phyloP scores from a whole-genome alignment of 2,797 vertebrate species.

The Eulemur albifrons region DNA sequence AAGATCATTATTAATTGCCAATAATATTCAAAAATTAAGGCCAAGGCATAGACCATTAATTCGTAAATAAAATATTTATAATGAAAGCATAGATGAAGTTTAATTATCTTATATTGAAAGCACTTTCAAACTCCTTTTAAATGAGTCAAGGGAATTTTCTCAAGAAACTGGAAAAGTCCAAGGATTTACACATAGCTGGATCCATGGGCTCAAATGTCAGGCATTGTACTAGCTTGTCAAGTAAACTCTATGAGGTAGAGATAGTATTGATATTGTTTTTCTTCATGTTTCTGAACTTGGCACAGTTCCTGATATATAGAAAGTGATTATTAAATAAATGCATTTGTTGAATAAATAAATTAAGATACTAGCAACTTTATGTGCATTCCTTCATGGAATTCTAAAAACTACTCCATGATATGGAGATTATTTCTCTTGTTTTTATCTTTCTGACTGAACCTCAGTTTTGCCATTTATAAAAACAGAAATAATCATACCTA shows the following conservation, averaged over 20 bases:
- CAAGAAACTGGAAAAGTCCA: not conserved
- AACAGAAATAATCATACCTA: not conserved
- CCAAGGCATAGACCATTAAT: not conserved
- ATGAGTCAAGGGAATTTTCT: not conserved
- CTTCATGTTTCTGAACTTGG: not conserved
- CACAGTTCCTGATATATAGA: not conserved
- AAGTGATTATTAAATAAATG: not conserved
- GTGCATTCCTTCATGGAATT: not conserved
- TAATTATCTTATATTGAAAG: not conserved
- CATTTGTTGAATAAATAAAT: conserved; percentile 1
- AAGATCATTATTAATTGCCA: not conserved
- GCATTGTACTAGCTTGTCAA: not conserved
- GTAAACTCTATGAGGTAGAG: not conserved
- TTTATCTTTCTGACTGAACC: not conserved
- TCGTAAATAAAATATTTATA: conserved; percentile 16
- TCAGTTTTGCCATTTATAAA: conserved; percentile 10
- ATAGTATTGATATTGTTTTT: not conserved
- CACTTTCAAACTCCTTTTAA: not conserved
- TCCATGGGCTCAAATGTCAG: not conserved
- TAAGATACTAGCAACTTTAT: not conserved
- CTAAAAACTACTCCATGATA: not conserved
- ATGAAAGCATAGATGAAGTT: not conserved
- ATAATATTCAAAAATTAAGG: conserved; percentile 21
- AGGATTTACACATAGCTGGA: not conserved
- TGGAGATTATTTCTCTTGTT: not conserved